These are phyloP conservation scores for Pterocles orientalis DNA, from an alignment of 2,113 vertebrate genomes.

Conservation along the genomic window DNA sequence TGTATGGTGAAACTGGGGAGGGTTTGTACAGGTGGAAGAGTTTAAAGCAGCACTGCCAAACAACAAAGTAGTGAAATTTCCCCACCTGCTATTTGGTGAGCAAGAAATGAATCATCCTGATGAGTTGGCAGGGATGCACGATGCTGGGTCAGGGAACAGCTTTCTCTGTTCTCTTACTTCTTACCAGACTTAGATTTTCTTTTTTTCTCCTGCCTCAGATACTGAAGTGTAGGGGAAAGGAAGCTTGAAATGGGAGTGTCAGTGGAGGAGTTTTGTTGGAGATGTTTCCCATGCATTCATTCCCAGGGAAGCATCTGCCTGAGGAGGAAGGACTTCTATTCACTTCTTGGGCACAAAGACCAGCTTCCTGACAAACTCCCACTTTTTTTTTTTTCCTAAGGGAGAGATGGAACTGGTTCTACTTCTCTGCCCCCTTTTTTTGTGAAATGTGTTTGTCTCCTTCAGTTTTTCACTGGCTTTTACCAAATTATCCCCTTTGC, in stretches of 20 bases:
- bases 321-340: background rate
- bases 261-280: background rate
- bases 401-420: background rate
- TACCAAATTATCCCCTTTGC: background rate
- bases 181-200: background rate
- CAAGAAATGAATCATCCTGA: background rate
- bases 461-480: background rate
- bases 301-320: background rate
- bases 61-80: background rate
- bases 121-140: background rate
- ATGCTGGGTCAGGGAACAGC: background rate
- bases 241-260: background rate
- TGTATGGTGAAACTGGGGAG: background rate
- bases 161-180: background rate
- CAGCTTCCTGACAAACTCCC: background rate
- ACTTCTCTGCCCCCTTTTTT: background rate
- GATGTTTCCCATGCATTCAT: background rate
- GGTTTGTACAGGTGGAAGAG: rapidly evolving
- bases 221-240: background rate
- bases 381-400: rapidly evolving
- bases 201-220: background rate
- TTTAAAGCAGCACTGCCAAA: background rate
- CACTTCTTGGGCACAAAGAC: background rate
- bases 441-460: background rate
- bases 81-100: background rate